Evolutionary conservation across 2,888 invertebrate genomes (phyloP), one percentile per base, ranked within the genome.

Genomic region (Pelosia muscerda): DNA sequence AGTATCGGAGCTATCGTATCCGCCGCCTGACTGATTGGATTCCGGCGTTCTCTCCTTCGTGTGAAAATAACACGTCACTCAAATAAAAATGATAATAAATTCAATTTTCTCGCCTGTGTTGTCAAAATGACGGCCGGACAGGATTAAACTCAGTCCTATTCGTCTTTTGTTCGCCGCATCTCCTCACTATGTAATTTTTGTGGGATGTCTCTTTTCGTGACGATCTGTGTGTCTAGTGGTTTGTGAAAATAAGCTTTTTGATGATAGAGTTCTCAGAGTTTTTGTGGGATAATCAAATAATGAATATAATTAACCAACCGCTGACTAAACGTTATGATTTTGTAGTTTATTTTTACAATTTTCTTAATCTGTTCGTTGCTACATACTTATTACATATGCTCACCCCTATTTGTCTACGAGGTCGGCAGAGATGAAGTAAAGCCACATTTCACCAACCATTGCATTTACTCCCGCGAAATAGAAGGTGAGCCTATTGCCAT

Each of bases 31-130:
- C 92, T 95, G 94, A 94, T 94, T 94, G 93, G 92, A 90, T 90
- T 87, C 87, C 86, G 82, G 80, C 84, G 85, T 84, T 86, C 85
- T 87, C 85, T 90, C 84, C 90, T 91, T 89, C 90, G 93, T 91
- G 93, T 92, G 93, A 94, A 87, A 94, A 94, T 94, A 94, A 93
- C 94, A 94, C 91, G 94, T 94, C 94, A 94, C 89, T 94, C 94
- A 94, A 93, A 94, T 88, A 92, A 91, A 90, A 90, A 88, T 90
- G 90, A 93, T 95, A 93, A 94, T 94, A 95, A 94, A 95, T 95
- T 94, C 94, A 94, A 94, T 94, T 95, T 93, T 92, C 92, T 85
- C 89, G 87, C 82, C 83, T 88, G 84, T 86, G 81, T 86, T 85
- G 87, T 84, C 86, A 87, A 87, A 92, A 92, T 90, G 91, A 88